Conservation (phyloP, 2,797 vertebrate genomes). For the Etheostoma nigrum region DNA sequence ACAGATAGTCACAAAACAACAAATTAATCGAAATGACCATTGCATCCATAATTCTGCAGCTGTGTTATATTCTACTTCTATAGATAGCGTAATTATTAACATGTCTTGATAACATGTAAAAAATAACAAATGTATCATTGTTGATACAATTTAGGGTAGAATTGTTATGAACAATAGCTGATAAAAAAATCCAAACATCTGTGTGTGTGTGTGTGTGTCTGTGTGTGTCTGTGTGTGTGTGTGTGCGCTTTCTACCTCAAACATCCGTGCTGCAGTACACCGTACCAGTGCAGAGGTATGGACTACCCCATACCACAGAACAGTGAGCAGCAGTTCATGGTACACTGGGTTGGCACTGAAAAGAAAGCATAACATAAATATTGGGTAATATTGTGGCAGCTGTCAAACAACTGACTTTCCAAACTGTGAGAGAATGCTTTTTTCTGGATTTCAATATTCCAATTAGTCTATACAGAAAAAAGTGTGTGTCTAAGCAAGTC, state of each 20-base stretch:
- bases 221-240: neutral
- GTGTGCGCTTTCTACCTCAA: slow-evolving; percentile 89
- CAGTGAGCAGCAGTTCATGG: slow-evolving; percentile 95
- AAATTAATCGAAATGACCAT: neutral
- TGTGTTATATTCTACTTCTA: neutral
- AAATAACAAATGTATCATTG: neutral
- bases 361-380: slow-evolving; percentile 28
- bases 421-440: neutral
- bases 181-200: neutral
- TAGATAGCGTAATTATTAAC: neutral
- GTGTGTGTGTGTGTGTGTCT: too few relatives aligned
- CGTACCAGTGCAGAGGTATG: slow-evolving; percentile 98
- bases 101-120: neutral
- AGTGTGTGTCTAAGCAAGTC: neutral
- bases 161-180: neutral
- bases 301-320: slow-evolving; percentile 98
- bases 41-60: slow-evolving; percentile 15
- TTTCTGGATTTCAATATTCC: neutral
- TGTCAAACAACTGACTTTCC: neutral
- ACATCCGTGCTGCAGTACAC: slow-evolving; percentile 98
- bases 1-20: neutral
- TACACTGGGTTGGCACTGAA: slow-evolving; percentile 96
- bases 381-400: neutral
- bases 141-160: too few relatives aligned
- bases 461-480: neutral